These are phyloP conservation scores for Amphipyra berbera DNA, from an alignment of 2,888 invertebrate genomes.

Conservation along the genomic window DNA sequence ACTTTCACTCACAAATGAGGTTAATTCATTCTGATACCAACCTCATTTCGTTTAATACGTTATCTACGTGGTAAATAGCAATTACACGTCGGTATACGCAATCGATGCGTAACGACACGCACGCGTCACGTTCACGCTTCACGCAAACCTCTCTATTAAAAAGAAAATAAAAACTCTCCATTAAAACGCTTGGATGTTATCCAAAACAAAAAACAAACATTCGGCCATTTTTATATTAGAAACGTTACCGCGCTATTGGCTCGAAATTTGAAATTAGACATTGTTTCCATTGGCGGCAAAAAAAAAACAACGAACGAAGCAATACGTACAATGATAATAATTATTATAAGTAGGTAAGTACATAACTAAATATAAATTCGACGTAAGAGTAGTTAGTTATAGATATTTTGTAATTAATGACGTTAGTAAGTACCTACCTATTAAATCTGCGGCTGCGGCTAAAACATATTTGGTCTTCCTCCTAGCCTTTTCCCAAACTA, in stretches of 20 bases:
- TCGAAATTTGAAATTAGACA: conserved; percentile 28
- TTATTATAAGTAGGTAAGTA: no score
- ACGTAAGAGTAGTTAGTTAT: no score
- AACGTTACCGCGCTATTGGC: conserved; percentile 2
- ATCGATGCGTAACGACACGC: conserved; percentile 58
- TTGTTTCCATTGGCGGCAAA: conserved; percentile 2
- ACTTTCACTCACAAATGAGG: conserved; percentile 41
- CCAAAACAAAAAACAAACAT: conserved; percentile 29
- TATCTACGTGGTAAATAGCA: conserved; percentile 50
- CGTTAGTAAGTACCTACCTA: no score
- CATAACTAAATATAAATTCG: no score
- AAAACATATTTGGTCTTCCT: no score
- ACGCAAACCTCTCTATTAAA: conserved; percentile 43
- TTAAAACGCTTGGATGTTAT: conserved; percentile 43
- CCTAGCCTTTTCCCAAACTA: no score
- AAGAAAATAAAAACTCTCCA: conserved; percentile 39
- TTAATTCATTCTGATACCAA: conserved; percentile 43
- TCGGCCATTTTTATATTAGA: conserved; percentile 15
- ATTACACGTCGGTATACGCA: conserved; percentile 49
- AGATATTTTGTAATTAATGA: no score
- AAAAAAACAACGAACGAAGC: background rate
- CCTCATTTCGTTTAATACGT: conserved; percentile 45
- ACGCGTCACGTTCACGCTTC: conserved; percentile 49
- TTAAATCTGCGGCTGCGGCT: no score
- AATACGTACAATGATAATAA: no score